Evolutionary conservation across 2,888 invertebrate genomes (phyloP), one percentile per base, ranked within the genome.

Genomic region (Sarcophaga carnaria): DNA sequence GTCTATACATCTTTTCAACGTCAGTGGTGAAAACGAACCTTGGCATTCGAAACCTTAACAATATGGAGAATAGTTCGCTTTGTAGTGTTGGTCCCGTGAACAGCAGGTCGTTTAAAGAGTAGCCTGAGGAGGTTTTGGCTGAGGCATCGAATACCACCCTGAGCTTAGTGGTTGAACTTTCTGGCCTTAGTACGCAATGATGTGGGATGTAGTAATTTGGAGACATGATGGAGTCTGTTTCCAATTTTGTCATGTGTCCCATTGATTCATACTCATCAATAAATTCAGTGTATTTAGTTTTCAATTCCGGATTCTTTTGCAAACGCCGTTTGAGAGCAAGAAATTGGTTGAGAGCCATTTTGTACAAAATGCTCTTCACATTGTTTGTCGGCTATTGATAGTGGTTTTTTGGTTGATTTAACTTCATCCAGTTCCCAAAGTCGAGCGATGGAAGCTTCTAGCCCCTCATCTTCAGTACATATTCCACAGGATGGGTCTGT

Each of bases 131-230:
- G 37, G 37, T 37, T n/a, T 67, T 67, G 6, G 45, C 27, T 3
- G 45, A 67, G 1, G 67, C 67, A 67, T 67, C 67, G 14, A 49
- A 49, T 49, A 49, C 49, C 14, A 49, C 49, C 14, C 49, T 49
- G 11, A 49, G 14, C 14, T 14, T 49, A 14, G 49, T 49, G 11
- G 14, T 49, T 14, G 14, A 49, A 49, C 12, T 49, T 49, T 49
- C 49, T 14, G 14, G 27, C 27, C 14, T 25, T 37, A 27, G n/a
- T 25, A 22, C 37, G 4, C 66, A 66, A 25, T 66, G 66, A 27
- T 66, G 66, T 12, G 66, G 37, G 2, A 66, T 66, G 27, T 22
- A 64, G 64, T 64, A 66, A 14, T 66, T 22, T 66, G 66, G 66
- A 25, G 22, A 25, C 11, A 14, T 11, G 0, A 49, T 4, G 11